Evolutionary conservation across 1,140 invertebrate species (phyloP).

Genomic region (Calycopis cecrops): DNA sequence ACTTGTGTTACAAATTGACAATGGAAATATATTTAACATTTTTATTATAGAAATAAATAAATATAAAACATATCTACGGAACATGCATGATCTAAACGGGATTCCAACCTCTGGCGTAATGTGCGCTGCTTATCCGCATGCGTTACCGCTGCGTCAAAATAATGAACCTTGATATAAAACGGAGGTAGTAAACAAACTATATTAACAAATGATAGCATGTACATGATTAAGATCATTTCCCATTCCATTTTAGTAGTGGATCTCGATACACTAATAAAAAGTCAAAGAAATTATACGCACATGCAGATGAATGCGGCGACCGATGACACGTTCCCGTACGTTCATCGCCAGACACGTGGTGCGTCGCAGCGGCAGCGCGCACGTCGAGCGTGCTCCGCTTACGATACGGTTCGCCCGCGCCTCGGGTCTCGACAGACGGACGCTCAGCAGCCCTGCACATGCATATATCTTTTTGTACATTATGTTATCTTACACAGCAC

Average conservation of each 20-base stretch:
- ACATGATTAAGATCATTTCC: too few species aligned
- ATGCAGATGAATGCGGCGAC: constrained; percentile 77
- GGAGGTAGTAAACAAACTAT: not conserved
- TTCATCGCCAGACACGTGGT: constrained; percentile 72
- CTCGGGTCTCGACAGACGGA: constrained; percentile 76
- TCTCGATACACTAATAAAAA: too few species aligned
- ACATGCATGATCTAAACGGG: too few species aligned
- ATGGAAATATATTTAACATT: too few species aligned
- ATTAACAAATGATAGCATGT: too few species aligned
- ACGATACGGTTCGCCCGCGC: constrained; percentile 68
- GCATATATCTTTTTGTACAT: not conserved
- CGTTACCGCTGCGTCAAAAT: too few species aligned
- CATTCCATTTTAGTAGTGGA: too few species aligned
- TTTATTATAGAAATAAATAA: too few species aligned
- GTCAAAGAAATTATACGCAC: constrained; percentile 36
- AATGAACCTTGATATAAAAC: not conserved
- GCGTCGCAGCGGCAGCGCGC: constrained; percentile 72
- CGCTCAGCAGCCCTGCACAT: constrained; percentile 67
- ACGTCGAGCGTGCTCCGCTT: constrained; percentile 71
- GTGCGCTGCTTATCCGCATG: too few species aligned
- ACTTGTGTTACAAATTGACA: too few species aligned
- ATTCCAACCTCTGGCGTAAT: too few species aligned
- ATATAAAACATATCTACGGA: too few species aligned
- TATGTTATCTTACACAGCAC: not conserved
- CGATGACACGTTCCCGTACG: constrained; percentile 76